A percentile compares a stretch with the other conserved stretches of the same genome.
phyloP scores from a whole-genome alignment of 2,888 invertebrate genomes.

The Dysmachus trigonus region DNA sequence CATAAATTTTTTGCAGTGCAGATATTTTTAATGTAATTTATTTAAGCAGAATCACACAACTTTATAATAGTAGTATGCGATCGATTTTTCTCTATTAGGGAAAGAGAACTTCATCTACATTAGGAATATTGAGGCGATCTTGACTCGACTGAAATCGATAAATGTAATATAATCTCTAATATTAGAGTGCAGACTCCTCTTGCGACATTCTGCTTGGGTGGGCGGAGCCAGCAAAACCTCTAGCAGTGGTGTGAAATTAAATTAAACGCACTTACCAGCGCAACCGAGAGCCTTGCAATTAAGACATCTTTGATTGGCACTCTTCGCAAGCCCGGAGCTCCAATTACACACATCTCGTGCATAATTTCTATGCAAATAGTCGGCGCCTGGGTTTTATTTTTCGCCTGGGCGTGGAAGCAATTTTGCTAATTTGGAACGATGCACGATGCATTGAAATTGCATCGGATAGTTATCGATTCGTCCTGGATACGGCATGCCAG shows the following conservation, averaged over 20 bases:
- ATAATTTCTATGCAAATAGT: constrained; percentile 6
- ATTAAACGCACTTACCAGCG: background rate
- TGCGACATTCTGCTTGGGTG: background rate
- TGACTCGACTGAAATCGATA: background rate
- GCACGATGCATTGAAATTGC: background rate
- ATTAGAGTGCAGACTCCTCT: background rate
- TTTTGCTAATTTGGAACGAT: background rate
- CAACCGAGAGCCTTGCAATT: background rate
- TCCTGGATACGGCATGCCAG: background rate
- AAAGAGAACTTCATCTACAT: no score
- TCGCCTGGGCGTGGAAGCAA: background rate
- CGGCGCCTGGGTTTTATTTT: background rate
- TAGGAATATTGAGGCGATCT: background rate
- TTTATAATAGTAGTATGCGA: no score
- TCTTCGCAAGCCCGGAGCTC: background rate
- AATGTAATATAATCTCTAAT: background rate
- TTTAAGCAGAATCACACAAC: no score
- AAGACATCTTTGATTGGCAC: constrained; percentile 2
- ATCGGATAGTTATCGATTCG: background rate
- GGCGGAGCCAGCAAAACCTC: background rate
- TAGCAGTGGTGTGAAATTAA: background rate
- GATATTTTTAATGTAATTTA: no score
- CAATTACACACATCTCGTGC: background rate
- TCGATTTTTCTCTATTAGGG: no score
- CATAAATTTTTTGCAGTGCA: no score